Base-by-base conservation (phyloP, 1,140 invertebrate species). In the Coenobita brevimanus region DNA sequence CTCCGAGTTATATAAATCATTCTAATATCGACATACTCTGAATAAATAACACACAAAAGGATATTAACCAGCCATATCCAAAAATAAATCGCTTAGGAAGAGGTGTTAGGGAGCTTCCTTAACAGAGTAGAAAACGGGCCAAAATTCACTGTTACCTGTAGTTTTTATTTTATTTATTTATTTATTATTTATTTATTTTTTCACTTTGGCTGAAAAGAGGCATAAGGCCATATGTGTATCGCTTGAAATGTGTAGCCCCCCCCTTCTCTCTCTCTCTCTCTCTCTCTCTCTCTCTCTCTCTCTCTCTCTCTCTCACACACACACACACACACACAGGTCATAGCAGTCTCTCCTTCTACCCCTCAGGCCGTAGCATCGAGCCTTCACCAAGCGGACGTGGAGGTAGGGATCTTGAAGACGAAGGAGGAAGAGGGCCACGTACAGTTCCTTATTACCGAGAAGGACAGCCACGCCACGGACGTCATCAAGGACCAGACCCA, bases 381-480 rank as follows among this genome's bases (percentile, higher is more conserved):
- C 92, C 94, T 99, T 21, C 97, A 99, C 91, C 95, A 95, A 67
- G 97, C 97, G 0, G 97, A 98, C 91, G 96, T 99, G 6, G 96
- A 98, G 91, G 97, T 99, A 91, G 94, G 97, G 91, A 96, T 98
- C 85, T 92, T 97, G 80, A 96, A 97, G 92, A 95, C 95, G 0
- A 98, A 98, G 73, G 96, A 97, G 89, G 96, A 95, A 71, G 92
- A 92, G 89, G 97, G 98, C 93, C 98, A 99, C 92, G 97, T 98
- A 0, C 97, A 98, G 93, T 99, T 99, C 93, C 94, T 98, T 46
- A 99, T 99, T 92, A 96, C 95, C 3, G 97, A 98, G 92, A 96
- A 95, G 82, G 95, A 95, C 67, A 43, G 54, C 0, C 84, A 87
- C 21, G 57, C 84, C 21, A 80, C 43, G 0, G 62, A 80, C 43